Conservation (phyloP, 2,797 vertebrate species). For the Enteromius mattozi region DNA sequence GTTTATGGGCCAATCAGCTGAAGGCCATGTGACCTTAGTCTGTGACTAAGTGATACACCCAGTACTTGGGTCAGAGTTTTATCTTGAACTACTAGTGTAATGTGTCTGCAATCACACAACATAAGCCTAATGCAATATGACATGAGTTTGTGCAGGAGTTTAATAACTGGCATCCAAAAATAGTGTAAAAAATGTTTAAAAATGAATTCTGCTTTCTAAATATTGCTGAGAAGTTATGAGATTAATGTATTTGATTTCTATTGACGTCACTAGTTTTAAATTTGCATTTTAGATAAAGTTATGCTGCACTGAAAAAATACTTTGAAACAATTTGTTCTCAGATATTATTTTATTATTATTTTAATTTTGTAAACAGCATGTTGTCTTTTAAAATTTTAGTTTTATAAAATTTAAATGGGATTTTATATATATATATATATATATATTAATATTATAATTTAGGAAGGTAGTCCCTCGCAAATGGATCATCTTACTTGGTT, state of each 20-base stretch:
- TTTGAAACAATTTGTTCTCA: too few species aligned
- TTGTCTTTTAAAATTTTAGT: too few species aligned
- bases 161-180: neutral
- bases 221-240: neutral
- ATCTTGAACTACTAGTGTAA: slow-evolving; percentile 43
- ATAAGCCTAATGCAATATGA: neutral
- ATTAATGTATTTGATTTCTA: neutral
- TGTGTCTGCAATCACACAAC: slow-evolving; percentile 27
- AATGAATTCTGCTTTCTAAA: neutral
- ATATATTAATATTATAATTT: too few species aligned
- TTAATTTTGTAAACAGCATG: too few species aligned
- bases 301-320: neutral
- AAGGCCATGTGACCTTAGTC: slow-evolving; percentile 24
- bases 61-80: slow-evolving; percentile 12
- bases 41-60: slow-evolving; percentile 33
- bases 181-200: neutral
- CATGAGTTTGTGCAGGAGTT: neutral
- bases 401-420: too few species aligned
- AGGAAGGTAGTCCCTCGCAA: neutral
- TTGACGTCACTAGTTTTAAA: neutral
- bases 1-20: neutral
- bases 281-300: neutral
- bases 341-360: too few species aligned
- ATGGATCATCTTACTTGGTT: neutral
- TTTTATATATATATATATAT: too few species aligned